Evolutionary conservation across 2,113 vertebrate species (phyloP), one percentile per base, ranked within the genome.

Genomic region (Bubo scandiacus): DNA sequence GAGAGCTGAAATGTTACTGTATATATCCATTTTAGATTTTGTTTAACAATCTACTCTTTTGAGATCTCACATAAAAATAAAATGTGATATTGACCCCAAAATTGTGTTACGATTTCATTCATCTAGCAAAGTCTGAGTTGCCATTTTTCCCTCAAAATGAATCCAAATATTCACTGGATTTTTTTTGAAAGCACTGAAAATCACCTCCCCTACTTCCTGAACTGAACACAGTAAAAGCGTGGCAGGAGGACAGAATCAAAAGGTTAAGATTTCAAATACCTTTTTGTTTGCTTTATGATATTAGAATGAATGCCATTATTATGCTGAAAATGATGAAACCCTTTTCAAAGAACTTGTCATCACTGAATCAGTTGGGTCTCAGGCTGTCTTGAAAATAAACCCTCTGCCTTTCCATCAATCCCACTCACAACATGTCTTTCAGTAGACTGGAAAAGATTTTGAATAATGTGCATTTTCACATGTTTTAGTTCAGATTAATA

Each of bases 391-490:
- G 78, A 93, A 97, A 97, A 94, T 80, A 92, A 97, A 95, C 66
- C 66, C 70, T 96, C 61, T 90, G 43, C 70, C 42, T 89, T 96
- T 94, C 89, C 71, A 96, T 95, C 92, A 97, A 5, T 72, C 65
- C 54, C 25, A 38, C 92, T 94, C 81, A 91, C 26, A 92, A 92
- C 71, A 73, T 74, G 36, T 47, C 63, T 92, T 95, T 82, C 81
- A 86, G 29, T n/a, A 88, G 93, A 79, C n/a, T 75, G 51, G 57
- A 91, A 94, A 90, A 91, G 23, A 71, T 68, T 93, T 96, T 93
- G 86, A 96, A 96, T 96, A 94, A 96, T 86, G 65, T 88, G 43
- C 59, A 91, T 96, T 95, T 96, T 96, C 88, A 88, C 15, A 78
- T 92, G 84, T 85, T 95, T 88, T 78, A 88, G 34, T 79, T 95